Conservation (phyloP, 2,797 vertebrate genomes). For the Gambelia wislizenii region DNA sequence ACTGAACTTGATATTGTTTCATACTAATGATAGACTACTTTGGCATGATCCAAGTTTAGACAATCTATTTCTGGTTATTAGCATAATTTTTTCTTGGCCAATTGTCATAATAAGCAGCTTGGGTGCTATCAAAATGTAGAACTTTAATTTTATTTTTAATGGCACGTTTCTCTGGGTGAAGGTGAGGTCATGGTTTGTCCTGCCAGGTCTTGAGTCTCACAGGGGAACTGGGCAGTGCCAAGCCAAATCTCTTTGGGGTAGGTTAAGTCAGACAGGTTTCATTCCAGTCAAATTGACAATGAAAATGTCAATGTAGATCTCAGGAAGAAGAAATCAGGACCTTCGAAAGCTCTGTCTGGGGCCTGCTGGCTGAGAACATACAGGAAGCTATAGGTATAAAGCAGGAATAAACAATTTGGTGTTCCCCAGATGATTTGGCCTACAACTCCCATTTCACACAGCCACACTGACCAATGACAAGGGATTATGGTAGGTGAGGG, state of each 20-base stretch:
- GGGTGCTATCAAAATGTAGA: background rate
- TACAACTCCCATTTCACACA: no score
- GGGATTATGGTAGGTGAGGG: no score
- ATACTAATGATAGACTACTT: background rate
- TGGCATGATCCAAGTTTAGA: background rate
- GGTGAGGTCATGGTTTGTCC: background rate
- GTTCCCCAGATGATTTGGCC: no score
- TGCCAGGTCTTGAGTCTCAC: background rate
- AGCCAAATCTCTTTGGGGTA: background rate
- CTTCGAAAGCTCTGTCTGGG: background rate
- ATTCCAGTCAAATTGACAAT: background rate
- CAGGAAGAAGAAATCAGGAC: background rate
- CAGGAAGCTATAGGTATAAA: no score
- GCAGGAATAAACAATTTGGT: no score
- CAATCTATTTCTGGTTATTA: conserved; percentile 12
- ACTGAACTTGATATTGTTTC: background rate
- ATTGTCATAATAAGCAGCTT: background rate
- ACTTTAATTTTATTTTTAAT: conserved; percentile 18
- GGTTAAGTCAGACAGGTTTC: background rate
- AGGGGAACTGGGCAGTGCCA: background rate
- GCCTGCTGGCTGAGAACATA: no score
- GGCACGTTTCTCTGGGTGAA: background rate
- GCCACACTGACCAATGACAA: no score
- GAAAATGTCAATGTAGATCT: background rate
- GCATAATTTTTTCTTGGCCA: background rate